phyloP scores from a whole-genome alignment of 1,140 invertebrate species.

The Aleiodes sp. region DNA sequence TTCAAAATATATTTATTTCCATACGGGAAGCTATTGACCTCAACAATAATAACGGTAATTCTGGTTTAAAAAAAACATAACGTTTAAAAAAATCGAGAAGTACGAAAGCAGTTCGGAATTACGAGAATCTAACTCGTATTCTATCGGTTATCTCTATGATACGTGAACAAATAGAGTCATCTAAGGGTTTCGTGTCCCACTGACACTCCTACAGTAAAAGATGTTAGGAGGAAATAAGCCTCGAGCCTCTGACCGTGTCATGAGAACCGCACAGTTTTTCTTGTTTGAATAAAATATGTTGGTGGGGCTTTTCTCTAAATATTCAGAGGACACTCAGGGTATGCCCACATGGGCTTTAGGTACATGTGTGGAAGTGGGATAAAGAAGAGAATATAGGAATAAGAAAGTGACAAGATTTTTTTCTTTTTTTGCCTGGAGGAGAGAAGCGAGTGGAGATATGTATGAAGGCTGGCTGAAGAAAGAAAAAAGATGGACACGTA shows the following conservation, averaged over 20 bases:
- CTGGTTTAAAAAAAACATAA: neutral
- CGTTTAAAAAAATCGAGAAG: no score
- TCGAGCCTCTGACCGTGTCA: constrained; percentile 24
- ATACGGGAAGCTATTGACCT: no score
- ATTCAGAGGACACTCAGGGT: constrained; percentile 46
- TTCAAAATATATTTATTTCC: no score
- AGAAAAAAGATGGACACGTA: neutral
- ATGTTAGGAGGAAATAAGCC: constrained; percentile 13
- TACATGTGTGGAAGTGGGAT: neutral
- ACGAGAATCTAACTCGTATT: neutral
- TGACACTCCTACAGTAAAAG: no score
- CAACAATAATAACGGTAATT: no score
- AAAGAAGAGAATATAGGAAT: constrained; percentile 12
- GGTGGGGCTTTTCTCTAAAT: constrained; percentile 48
- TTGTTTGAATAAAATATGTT: constrained; percentile 55
- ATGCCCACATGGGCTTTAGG: constrained; percentile 25
- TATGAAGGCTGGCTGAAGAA: constrained; percentile 17
- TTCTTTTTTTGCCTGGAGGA: neutral
- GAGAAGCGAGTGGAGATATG: neutral
- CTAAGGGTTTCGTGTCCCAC: neutral
- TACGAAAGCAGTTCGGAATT: no score
- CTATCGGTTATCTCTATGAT: neutral
- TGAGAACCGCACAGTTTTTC: constrained; percentile 37
- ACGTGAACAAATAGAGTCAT: constrained; percentile 22
- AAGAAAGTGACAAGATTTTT: neutral